phyloP scores from a whole-genome alignment of 2,113 vertebrate species.

The Protobothrops flavoviridis region DNA sequence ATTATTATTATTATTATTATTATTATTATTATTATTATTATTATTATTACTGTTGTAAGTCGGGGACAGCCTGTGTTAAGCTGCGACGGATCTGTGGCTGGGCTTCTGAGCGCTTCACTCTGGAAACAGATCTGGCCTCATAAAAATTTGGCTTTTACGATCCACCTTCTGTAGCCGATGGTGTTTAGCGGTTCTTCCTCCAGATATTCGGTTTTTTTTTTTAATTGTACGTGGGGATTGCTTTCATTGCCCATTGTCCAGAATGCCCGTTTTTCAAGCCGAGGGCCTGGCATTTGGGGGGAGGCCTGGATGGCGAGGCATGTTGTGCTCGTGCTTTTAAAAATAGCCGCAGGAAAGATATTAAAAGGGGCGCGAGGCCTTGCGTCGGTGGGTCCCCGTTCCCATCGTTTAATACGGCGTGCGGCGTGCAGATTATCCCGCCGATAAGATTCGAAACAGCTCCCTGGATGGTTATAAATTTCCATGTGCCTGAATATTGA shows the following conservation, averaged over 20 bases:
- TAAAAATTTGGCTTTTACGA: too few relatives aligned
- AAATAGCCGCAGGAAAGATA: neutral
- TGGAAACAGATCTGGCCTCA: neutral
- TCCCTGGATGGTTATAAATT: conserved; percentile 47
- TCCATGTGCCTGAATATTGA: conserved; percentile 51
- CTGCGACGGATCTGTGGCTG: too few relatives aligned
- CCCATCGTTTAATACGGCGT: neutral
- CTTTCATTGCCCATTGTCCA: neutral
- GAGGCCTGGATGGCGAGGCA: neutral
- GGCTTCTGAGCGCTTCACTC: neutral
- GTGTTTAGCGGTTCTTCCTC: too few relatives aligned
- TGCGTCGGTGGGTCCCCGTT: neutral
- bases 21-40: too few relatives aligned
- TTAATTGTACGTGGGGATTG: neutral
- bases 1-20: too few relatives aligned
- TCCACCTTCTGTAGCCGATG: too few relatives aligned
- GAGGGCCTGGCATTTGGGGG: too few relatives aligned
- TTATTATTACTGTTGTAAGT: too few relatives aligned
- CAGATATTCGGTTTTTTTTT: neutral
- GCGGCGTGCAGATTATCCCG: neutral
- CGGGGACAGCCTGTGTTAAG: too few relatives aligned
- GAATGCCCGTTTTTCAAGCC: neutral
- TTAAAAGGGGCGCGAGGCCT: neutral
- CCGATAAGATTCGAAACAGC: conserved; percentile 26
- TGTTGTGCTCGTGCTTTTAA: neutral